Base-by-base conservation (phyloP, 2,113 vertebrate species). In the Ifrita kowaldi region DNA sequence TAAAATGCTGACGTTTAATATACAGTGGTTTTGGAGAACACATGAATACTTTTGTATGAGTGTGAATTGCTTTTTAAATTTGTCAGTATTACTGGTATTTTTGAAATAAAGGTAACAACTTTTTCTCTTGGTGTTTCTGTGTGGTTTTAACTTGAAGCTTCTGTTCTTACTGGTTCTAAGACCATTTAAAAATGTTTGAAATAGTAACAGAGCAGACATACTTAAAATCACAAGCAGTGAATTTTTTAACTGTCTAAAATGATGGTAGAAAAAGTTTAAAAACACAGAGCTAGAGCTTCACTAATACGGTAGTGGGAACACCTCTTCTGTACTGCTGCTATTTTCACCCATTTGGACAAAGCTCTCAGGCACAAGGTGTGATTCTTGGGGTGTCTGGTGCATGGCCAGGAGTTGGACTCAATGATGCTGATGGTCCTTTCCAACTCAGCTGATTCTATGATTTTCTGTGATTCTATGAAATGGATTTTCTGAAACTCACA, bases 81-180 rank as follows among this genome's bases (percentile, higher is more conserved):
- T 98, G 98, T 98, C 98, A 98, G 98, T 98, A 98, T 98, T 98
- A 98, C 10, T 96, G 97, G 91, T 98, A 97, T 98, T 98, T 97
- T 98, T 98, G 97, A 97, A 98, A 98, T 98, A 98, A 98, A 98
- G 97, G 94, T 97, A 97, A 96, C 94, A 97, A 97, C 96, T 97
- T 97, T 97, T 98, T 97, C 93, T 68, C 87, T 73, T 86, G 56
- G 88, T 19, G 73, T 68, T 74, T 81, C 52, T 60, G 47, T 44
- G 62, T 81, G 39, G 17, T 37, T 37, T 96, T 80, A 63, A 67
- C n/a, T 80, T 90, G 2, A 50, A 3, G 5, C 21, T 87, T 55
- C 60, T 53, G 4, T 41, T 86, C n/a, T 39, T 49, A 19, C 20
- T 33, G 23, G 10, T 32, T 65, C 17, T 41, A 79, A 69, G 57